Conservation (phyloP, 1,140 invertebrate species). For the Drosophila santomea region DNA sequence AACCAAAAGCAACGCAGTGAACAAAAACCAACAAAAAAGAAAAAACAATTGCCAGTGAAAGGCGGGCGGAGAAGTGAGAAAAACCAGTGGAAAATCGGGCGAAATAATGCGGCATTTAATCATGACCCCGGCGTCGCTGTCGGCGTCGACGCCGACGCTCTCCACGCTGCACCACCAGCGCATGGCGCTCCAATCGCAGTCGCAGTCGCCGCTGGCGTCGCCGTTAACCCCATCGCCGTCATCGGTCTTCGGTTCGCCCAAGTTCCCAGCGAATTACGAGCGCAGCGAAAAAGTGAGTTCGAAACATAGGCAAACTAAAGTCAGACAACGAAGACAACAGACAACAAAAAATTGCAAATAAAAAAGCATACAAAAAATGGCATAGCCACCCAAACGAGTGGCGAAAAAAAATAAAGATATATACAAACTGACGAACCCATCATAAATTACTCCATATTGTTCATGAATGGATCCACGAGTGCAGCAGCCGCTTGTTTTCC, state of each 20-base stretch:
- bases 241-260: constrained; percentile 70
- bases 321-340: constrained; percentile 7
- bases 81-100: constrained; percentile 35
- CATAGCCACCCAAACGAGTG: constrained; percentile 1
- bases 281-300: constrained; percentile 84
- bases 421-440: constrained; percentile 15
- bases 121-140: constrained; percentile 78
- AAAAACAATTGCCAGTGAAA: constrained; percentile 50
- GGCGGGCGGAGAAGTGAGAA: constrained; percentile 37
- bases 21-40: constrained; percentile 12
- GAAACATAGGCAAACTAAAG: constrained; percentile 24
- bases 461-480: constrained; percentile 47
- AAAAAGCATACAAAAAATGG: constrained; percentile 3
- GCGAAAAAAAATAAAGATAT: constrained; percentile 1
- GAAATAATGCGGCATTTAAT: constrained; percentile 76
- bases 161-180: constrained; percentile 75
- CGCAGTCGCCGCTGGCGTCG: constrained; percentile 37
- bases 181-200: constrained; percentile 61
- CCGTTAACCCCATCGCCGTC: constrained; percentile 63
- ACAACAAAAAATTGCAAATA: constrained; percentile 16
- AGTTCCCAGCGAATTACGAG: constrained; percentile 82
- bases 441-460: constrained; percentile 60
- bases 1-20: constrained; percentile 25
- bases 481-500: constrained; percentile 43
- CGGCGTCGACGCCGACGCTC: constrained; percentile 79